Percentiles rank a stretch among this genome's conserved stretches.
Conservation (phyloP, 2,113 vertebrate species). For the Himantopus leucocephalus region DNA sequence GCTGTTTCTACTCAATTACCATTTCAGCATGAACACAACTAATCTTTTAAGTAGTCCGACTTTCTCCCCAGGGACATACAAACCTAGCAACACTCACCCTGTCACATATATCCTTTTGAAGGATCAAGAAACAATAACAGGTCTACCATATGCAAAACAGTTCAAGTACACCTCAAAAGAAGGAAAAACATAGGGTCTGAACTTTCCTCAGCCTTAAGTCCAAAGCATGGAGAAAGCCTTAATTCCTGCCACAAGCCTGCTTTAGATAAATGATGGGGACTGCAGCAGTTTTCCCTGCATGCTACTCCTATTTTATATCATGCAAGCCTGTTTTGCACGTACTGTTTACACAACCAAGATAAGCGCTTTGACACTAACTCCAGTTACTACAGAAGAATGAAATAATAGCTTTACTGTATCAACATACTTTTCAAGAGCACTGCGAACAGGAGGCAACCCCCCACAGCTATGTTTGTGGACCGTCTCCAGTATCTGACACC, state of each 20-base stretch:
- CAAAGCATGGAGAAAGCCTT: not conserved
- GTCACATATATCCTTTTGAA: not conserved
- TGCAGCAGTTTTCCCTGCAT: not conserved
- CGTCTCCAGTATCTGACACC: constrained; percentile 95
- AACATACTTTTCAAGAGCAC: constrained; percentile 92
- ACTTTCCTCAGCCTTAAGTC: not conserved
- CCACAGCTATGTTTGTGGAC: constrained; percentile 96
- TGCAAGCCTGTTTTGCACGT: not conserved
- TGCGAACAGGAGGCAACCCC: constrained; percentile 92
- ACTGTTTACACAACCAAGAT: not conserved
- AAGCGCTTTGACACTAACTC: not conserved
- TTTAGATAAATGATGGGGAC: not conserved
- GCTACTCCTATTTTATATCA: not conserved
- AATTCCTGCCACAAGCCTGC: not conserved
- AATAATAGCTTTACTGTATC: not conserved
- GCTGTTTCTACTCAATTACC: not conserved
- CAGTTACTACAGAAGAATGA: not conserved
- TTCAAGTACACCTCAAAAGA: not conserved
- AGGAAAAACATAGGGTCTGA: not conserved
- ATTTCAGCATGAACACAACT: not conserved
- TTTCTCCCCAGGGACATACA: not conserved
- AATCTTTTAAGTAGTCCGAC: not conserved
- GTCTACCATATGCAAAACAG: not conserved
- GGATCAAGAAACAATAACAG: not conserved
- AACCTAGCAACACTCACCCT: not conserved